phyloP scores from a whole-genome alignment of 2,797 vertebrate genomes.

The Urosaurus nigricauda region DNA sequence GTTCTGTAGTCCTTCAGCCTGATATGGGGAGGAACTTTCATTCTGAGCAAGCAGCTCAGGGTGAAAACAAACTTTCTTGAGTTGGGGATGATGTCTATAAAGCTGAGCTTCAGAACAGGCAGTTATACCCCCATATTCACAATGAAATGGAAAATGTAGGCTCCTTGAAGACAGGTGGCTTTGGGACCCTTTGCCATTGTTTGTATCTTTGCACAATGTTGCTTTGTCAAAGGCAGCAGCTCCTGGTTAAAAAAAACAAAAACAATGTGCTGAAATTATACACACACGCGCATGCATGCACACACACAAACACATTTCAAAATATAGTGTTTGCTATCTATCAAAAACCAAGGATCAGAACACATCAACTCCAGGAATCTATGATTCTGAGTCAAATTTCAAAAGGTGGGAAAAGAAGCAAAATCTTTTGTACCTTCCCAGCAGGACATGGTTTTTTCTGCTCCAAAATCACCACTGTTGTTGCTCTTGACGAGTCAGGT shows the following conservation, averaged over 20 bases:
- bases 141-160: constrained; percentile 50
- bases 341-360: neutral
- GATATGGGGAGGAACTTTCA: constrained; percentile 71
- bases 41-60: constrained; percentile 70
- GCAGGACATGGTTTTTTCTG: neutral
- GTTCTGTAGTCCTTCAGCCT: constrained; percentile 61
- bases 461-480: neutral
- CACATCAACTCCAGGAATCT: neutral
- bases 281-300: neutral
- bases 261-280: constrained; percentile 20
- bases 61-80: constrained; percentile 65
- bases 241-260: constrained; percentile 66
- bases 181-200: constrained; percentile 71
- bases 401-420: too few species aligned
- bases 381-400: neutral
- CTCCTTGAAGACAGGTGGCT: constrained; percentile 68
- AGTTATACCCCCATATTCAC: constrained; percentile 74
- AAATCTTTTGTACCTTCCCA: too few species aligned
- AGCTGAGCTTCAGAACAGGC: constrained; percentile 73
- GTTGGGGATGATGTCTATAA: constrained; percentile 65
- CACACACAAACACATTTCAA: constrained; percentile 12
- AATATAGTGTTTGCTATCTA: neutral
- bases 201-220: constrained; percentile 65
- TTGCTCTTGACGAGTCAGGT: too few species aligned
- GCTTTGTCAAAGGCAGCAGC: constrained; percentile 63